phyloP scores from a whole-genome alignment of 2,113 vertebrate genomes.

The Sceloporus undulatus region DNA sequence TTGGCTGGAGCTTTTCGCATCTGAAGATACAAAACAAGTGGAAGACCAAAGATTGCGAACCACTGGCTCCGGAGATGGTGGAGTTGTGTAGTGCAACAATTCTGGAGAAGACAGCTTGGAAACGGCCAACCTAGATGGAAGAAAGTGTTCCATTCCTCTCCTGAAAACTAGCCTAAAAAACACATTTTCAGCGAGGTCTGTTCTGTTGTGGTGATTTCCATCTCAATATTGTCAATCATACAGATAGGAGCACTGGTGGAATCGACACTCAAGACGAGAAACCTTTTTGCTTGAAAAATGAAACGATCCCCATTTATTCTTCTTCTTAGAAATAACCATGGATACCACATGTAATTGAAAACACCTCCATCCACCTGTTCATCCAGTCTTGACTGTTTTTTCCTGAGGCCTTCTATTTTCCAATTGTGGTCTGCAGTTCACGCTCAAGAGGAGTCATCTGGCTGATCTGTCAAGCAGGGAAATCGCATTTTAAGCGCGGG shows the following conservation, averaged over 20 bases:
- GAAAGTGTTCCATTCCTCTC: neutral
- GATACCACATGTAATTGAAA: slow-evolving; percentile 1
- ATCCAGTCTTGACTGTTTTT: slow-evolving; percentile 85
- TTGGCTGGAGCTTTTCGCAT: too few relatives aligned
- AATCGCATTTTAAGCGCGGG: neutral
- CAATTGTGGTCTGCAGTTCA: slow-evolving; percentile 82
- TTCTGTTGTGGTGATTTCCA: neutral
- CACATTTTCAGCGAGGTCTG: neutral
- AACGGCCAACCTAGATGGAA: neutral
- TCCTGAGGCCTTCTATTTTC: slow-evolving; percentile 86
- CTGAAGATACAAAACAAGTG: too few relatives aligned
- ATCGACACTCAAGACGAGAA: neutral
- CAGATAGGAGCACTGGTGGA: neutral
- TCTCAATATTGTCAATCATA: neutral
- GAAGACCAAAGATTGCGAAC: too few relatives aligned
- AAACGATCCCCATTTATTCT: neutral
- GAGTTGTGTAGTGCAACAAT: neutral
- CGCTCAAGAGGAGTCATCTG: slow-evolving; percentile 80
- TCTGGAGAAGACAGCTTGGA: neutral
- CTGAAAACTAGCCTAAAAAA: too few relatives aligned
- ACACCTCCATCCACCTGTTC: slow-evolving; percentile 88
- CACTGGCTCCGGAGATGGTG: neutral
- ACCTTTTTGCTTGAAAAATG: rapidly evolving
- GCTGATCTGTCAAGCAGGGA: slow-evolving; percentile 74
- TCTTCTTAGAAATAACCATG: neutral